Evolutionary conservation across 2,797 vertebrate species (phyloP).

Genomic region (Microctenopoma lineatum): DNA sequence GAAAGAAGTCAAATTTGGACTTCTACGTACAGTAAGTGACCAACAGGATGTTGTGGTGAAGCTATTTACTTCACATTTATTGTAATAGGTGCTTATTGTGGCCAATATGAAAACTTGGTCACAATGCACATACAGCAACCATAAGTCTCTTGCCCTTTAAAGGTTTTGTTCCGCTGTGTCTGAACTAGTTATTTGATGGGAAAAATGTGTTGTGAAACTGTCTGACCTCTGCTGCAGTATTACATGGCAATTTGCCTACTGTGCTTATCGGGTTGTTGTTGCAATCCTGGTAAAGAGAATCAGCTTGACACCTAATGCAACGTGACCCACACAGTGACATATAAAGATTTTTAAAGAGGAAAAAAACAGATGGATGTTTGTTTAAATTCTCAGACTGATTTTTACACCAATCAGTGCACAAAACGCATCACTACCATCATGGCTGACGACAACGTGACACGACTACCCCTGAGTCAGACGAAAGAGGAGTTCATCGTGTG

Average conservation of each 20-base stretch:
- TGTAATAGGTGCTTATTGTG: not conserved
- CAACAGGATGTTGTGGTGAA: not conserved
- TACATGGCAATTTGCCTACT: not conserved
- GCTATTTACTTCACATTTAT: not conserved
- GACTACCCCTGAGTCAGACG: conserved; percentile 40
- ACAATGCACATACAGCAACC: too few relatives aligned
- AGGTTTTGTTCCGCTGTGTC: not conserved
- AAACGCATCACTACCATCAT: conserved; percentile 15
- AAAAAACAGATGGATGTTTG: not conserved
- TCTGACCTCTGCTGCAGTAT: not conserved
- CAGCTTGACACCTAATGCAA: not conserved
- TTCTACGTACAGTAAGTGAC: not conserved
- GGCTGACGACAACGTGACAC: conserved; percentile 31
- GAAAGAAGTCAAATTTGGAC: not conserved
- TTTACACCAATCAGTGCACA: not conserved
- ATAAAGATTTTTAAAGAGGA: too few relatives aligned
- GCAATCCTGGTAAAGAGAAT: conserved; percentile 1
- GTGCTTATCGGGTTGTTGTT: not conserved
- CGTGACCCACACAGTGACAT: too few relatives aligned
- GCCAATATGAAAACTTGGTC: not conserved
- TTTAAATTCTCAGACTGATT: not conserved
- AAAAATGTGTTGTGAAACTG: not conserved
- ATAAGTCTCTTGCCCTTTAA: too few relatives aligned
- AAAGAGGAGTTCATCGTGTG: conserved; percentile 5
- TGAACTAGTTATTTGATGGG: not conserved